Evolutionary conservation across 2,888 invertebrate genomes (phyloP).

Genomic region (Protophormia terraenovae): DNA sequence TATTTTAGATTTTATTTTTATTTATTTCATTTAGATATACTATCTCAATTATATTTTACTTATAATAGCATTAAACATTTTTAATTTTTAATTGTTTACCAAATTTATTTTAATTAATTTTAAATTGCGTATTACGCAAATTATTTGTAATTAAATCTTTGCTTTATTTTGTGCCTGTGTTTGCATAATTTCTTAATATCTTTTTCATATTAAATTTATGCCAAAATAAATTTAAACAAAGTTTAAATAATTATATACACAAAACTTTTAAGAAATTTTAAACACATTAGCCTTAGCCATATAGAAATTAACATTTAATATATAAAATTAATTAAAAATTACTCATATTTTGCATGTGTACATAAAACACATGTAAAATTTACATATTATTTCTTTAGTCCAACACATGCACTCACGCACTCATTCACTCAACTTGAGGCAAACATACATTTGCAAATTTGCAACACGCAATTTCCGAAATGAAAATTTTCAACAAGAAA

Average conservation of each 20-base stretch:
- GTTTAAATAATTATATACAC: neutral
- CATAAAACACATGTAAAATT: neutral
- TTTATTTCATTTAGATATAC: no score
- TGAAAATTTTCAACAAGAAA: neutral
- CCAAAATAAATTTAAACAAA: neutral
- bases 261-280: neutral
- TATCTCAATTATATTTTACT: no score
- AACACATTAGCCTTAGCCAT: neutral
- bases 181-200: neutral
- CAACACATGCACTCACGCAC: neutral
- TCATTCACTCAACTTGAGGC: neutral
- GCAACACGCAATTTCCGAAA: constrained; percentile 6
- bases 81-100: neutral
- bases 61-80: neutral
- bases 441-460: neutral
- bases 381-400: neutral
- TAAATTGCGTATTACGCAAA: neutral
- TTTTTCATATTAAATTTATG: no score
- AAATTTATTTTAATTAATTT: neutral
- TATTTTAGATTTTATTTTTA: no score
- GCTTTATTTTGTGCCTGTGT: neutral
- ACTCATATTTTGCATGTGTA: neutral
- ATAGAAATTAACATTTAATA: constrained; percentile 37
- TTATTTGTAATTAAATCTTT: neutral
- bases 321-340: constrained; percentile 47